Evolutionary conservation across 2,113 vertebrate species (phyloP).

Genomic region (Platycercus adscitus): DNA sequence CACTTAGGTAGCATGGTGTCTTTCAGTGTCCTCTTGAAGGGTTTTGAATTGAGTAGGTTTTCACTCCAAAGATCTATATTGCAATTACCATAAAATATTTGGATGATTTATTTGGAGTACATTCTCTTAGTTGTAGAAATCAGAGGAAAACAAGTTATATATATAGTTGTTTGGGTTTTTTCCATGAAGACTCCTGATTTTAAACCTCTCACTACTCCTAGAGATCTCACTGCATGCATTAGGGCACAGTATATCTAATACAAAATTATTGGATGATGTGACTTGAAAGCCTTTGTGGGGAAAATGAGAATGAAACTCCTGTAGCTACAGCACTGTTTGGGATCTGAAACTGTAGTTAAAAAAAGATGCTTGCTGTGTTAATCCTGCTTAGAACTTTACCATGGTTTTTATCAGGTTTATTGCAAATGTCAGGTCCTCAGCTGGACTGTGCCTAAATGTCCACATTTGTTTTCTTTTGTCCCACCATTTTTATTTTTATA

Average conservation of each 20-base stretch:
- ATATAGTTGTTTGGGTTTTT: neutral
- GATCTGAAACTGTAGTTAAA: neutral
- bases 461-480: neutral
- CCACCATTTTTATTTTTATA: neutral
- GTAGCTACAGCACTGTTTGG: neutral
- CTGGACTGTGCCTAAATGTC: neutral
- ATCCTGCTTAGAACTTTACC: neutral
- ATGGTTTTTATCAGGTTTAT: neutral
- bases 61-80: neutral
- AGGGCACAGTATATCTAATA: neutral
- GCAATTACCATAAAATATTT: neutral
- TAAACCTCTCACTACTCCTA: neutral
- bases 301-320: constrained; percentile 1
- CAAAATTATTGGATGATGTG: neutral
- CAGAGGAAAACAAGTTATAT: neutral
- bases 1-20: neutral
- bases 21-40: neutral
- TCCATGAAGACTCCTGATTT: neutral
- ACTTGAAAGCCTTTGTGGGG: neutral
- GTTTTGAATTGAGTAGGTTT: neutral
- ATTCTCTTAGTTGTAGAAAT: neutral
- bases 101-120: neutral
- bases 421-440: constrained; percentile 3
- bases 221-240: neutral
- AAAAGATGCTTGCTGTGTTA: neutral